Evolutionary conservation across 2,113 vertebrate genomes (phyloP), one percentile per base, ranked within the genome.

Genomic region (Felis chaus): DNA sequence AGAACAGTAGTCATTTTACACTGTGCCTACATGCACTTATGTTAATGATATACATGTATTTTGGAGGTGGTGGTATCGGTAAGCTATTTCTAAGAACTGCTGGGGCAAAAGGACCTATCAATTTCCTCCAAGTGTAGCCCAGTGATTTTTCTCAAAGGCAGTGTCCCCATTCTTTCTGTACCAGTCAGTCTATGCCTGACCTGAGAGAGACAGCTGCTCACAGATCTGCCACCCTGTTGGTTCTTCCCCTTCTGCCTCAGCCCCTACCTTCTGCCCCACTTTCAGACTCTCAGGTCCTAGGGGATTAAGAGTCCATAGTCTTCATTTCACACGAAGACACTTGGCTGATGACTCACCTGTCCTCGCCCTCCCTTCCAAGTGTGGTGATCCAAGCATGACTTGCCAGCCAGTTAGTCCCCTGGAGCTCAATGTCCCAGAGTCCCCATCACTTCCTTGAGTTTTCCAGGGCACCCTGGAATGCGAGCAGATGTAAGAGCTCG

Each of bases 401-500:
- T 93, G 33, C 23, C 55, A 68, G 69, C n/a, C n/a, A 89, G 15
- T 93, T 71, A 95, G 50, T 83, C 14, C 16, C 12, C 48, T 92
- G 80, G 50, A 81, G 55, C 55, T 97, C 91, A 80, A 55, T 84
- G 41, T 78, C 21, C 55, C 27, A 71, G 83, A 83, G 69, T 80
- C n/a, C 39, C 50, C 92, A 45, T 45, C 45, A n/a, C 39, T 57
- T 87, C 69, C 69, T 80, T 88, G 81, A 94, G 4, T 93, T 53
- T 19, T 69, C 50, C 36, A 91, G 71, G 19, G 39, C 48, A 94
- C 4, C 39, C 85, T 88, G 39, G 65, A 65, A 94, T 73, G 78
- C 82, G 27, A 97, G 39, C 61, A 82, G 53, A 95, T 55, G 53
- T 86, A 82, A 86, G 69, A 91, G n/a, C 36, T 61, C 91, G 41